phyloP scores from a whole-genome alignment of 2,888 invertebrate species.

The Lordiphosa fenestrarum region DNA sequence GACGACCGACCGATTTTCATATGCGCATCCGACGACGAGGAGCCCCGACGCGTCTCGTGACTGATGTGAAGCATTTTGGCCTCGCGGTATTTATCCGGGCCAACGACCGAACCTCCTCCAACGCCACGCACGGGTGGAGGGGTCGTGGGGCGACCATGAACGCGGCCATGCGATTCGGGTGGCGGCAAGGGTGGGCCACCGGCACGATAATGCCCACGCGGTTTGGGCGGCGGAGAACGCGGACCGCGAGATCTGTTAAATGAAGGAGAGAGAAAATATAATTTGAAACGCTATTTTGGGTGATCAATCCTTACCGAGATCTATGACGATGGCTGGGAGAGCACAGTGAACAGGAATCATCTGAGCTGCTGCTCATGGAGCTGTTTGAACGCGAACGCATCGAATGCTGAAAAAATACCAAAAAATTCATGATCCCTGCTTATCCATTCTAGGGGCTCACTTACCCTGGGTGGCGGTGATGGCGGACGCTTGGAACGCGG shows the following conservation, averaged over 20 bases:
- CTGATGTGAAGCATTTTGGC: constrained; percentile 71
- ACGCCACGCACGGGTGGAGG: constrained; percentile 68
- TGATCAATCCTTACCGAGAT: constrained; percentile 74
- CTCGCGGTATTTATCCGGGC: constrained; percentile 77
- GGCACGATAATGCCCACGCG: constrained; percentile 76
- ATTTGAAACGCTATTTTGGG: no score
- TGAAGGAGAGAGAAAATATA: neutral
- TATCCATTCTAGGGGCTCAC: constrained; percentile 11
- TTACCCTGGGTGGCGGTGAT: constrained; percentile 80
- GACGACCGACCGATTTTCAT: constrained; percentile 74
- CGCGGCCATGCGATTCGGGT: constrained; percentile 71
- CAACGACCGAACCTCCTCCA: constrained; percentile 21
- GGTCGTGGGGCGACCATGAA: constrained; percentile 76
- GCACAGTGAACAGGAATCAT: constrained; percentile 91
- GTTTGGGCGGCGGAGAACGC: constrained; percentile 79
- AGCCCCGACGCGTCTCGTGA: constrained; percentile 60
- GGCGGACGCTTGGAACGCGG: constrained; percentile 80
- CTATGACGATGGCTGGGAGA: constrained; percentile 83
- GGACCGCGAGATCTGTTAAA: constrained; percentile 69
- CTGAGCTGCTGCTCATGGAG: constrained; percentile 90
- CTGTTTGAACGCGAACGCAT: constrained; percentile 87
- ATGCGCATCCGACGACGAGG: constrained; percentile 64
- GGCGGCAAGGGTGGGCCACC: constrained; percentile 58
- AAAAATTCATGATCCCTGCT: neutral
- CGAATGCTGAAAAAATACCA: constrained; percentile 53